Evolutionary conservation across 2,888 invertebrate species (phyloP).

Genomic region (Oscheius sp.): DNA sequence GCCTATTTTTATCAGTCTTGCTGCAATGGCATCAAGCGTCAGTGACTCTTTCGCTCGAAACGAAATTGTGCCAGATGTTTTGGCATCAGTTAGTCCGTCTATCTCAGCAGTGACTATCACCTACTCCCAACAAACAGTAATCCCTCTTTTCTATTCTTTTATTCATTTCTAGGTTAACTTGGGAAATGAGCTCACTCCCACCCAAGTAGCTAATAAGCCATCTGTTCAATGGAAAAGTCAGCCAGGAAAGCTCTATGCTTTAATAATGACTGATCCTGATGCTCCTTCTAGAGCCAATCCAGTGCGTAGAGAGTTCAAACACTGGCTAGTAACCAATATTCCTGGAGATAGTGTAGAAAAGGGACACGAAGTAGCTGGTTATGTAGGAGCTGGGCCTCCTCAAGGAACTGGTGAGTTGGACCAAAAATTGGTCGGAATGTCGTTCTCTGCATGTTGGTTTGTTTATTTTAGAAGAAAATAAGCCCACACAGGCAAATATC

Average conservation of each 20-base stretch:
- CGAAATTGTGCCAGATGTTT: constrained; percentile 1
- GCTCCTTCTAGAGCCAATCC: constrained; percentile 84
- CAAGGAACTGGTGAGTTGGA: constrained; percentile 33
- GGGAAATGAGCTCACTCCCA: constrained; percentile 64
- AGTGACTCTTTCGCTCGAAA: neutral
- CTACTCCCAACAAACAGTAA: neutral
- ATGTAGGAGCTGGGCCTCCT: constrained; percentile 85
- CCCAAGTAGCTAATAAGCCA: constrained; percentile 77
- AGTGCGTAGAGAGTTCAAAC: constrained; percentile 84
- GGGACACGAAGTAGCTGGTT: constrained; percentile 81
- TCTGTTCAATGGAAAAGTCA: constrained; percentile 77
- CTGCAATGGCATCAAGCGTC: neutral
- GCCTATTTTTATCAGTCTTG: neutral
- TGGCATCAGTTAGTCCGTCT: neutral
- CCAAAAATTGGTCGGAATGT: no score
- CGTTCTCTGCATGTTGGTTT: no score
- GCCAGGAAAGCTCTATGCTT: constrained; percentile 77
- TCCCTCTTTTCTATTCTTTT: neutral
- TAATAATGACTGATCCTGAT: constrained; percentile 90
- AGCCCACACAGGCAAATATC: no score
- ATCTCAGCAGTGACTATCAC: neutral
- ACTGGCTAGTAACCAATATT: constrained; percentile 88
- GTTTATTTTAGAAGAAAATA: no score
- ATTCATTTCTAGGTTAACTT: constrained; percentile 45
- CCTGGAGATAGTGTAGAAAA: constrained; percentile 78